A percentile compares a stretch with the other conserved stretches of the same genome.
These are phyloP conservation scores for Urocyon cinereoargenteus DNA, from an alignment of 2,797 vertebrate genomes.

Conservation along the genomic window DNA sequence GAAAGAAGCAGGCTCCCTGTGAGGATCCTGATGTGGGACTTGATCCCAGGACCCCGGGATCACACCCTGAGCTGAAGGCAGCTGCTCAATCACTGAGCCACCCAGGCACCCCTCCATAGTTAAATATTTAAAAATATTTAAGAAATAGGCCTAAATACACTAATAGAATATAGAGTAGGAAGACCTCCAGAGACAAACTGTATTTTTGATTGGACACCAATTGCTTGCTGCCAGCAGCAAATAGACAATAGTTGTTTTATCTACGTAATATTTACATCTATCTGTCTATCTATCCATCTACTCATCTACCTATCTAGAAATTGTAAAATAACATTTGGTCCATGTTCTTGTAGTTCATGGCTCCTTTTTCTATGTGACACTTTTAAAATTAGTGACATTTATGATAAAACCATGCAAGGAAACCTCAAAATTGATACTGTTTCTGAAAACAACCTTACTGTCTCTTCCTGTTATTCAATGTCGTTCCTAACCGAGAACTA, in stretches of 20 bases:
- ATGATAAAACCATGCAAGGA: not conserved
- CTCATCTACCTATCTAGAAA: not conserved
- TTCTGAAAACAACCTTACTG: not conserved
- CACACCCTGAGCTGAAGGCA: too few species aligned
- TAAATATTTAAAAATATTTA: not conserved
- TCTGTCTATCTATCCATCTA: not conserved
- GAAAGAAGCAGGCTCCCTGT: too few species aligned
- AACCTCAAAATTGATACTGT: not conserved
- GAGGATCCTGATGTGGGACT: too few species aligned
- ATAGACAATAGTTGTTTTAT: not conserved
- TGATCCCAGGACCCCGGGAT: too few species aligned
- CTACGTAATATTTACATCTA: not conserved
- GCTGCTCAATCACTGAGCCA: too few species aligned
- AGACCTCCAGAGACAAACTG: not conserved
- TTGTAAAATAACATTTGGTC: not conserved
- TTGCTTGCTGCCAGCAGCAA: not conserved
- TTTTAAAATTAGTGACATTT: not conserved
- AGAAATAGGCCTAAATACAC: not conserved
- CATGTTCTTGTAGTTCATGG: not conserved
- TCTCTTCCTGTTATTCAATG: not conserved
- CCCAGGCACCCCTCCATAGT: too few species aligned
- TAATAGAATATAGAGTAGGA: not conserved
- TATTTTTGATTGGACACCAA: not conserved
- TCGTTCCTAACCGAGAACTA: not conserved
- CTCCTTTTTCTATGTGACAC: not conserved